Percentiles rank a stretch among this genome's conserved stretches.
phyloP scores from a whole-genome alignment of 2,888 invertebrate genomes.

The Pachliopta kotzebuea region DNA sequence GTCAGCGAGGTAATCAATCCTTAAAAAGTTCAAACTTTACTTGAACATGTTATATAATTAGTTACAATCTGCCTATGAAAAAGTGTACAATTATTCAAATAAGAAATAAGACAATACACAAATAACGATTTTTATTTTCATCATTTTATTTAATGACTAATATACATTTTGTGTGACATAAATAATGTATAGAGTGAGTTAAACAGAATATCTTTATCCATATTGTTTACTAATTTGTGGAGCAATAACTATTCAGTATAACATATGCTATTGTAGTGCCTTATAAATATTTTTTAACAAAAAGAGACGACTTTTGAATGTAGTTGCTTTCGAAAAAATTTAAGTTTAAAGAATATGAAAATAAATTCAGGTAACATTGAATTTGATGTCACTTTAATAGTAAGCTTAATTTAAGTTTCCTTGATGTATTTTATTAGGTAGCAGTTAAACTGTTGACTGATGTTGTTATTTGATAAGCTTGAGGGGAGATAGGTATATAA shows the following conservation, averaged over 20 bases:
- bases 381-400: neutral
- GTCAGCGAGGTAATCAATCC: no score
- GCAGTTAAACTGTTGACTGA: constrained; percentile 27
- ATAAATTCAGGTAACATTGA: neutral
- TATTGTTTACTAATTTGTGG: constrained; percentile 1
- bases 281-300: constrained; percentile 20
- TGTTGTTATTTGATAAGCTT: constrained; percentile 11
- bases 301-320: neutral
- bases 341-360: neutral
- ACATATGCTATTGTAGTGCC: constrained; percentile 30
- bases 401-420: neutral
- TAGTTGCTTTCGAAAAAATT: neutral
- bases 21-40: no score
- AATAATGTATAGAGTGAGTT: no score
- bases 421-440: constrained; percentile 4
- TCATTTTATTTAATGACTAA: no score
- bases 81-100: no score
- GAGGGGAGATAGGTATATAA: constrained; percentile 15
- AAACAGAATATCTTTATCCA: neutral
- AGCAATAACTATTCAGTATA: constrained; percentile 11
- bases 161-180: no score
- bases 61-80: no score
- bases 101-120: no score
- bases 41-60: no score
- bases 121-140: no score